These are phyloP conservation scores for Tenrec ecaudatus DNA, from an alignment of 2,113 vertebrate species.

Conservation along the genomic window DNA sequence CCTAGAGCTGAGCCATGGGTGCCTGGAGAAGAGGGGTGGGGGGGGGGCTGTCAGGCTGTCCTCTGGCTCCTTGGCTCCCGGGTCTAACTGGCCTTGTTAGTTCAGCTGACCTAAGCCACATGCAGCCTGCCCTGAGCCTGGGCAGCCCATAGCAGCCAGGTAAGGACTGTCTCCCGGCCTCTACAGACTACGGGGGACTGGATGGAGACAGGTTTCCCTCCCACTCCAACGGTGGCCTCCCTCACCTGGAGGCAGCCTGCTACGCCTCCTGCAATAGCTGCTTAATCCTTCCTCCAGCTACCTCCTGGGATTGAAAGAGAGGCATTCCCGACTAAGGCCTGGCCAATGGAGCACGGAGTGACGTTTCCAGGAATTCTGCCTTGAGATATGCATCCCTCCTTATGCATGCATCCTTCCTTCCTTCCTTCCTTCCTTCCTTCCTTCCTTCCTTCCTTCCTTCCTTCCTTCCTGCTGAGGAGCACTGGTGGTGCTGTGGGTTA, in stretches of 20 bases:
- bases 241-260: neutral
- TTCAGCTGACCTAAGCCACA: neutral
- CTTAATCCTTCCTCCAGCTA: neutral
- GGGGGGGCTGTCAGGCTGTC: no score
- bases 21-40: neutral
- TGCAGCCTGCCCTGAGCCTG: neutral
- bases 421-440: conserved; percentile 6
- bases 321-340: neutral
- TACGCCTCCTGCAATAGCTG: neutral
- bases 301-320: neutral
- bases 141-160: neutral
- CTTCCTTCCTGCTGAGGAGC: neutral
- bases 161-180: neutral
- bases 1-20: neutral
- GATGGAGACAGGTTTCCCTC: neutral
- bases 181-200: no score
- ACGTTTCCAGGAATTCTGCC: neutral
- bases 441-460: neutral
- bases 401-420: neutral
- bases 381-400: neutral
- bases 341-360: neutral
- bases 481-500: neutral
- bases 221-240: neutral
- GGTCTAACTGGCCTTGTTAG: neutral
- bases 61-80: neutral